Percentiles rank a stretch among this genome's conserved stretches.
Evolutionary conservation across 2,113 vertebrate genomes (phyloP).

Genomic region (Platysternon megacephalum): DNA sequence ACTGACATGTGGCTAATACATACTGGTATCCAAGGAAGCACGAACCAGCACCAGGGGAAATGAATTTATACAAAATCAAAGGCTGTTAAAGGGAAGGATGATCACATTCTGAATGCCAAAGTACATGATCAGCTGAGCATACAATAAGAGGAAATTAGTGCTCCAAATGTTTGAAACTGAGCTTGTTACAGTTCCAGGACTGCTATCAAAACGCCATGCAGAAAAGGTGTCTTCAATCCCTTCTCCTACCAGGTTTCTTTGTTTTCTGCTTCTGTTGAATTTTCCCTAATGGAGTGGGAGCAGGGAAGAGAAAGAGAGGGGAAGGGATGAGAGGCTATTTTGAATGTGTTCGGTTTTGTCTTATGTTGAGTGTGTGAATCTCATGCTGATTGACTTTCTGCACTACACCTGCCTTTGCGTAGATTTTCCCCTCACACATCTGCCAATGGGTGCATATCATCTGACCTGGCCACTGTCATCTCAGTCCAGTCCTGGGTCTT

Average conservation of each 20-base stretch:
- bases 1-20: not conserved
- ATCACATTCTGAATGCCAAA: no score
- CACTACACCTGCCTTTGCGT: not conserved
- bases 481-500: not conserved
- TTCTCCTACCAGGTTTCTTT: not conserved
- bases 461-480: not conserved
- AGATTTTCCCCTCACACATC: not conserved
- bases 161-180: not conserved
- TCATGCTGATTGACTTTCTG: not conserved
- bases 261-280: not conserved
- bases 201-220: not conserved
- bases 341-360: not conserved
- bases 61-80: not conserved
- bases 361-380: not conserved
- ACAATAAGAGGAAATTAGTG: not conserved
- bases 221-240: not conserved
- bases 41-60: not conserved
- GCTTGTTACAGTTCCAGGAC: accelerated
- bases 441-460: accelerated
- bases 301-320: not conserved
- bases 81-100: not conserved
- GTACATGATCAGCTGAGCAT: accelerated
- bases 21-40: not conserved
- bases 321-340: not conserved
- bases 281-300: not conserved